Evolutionary conservation across 2,888 invertebrate genomes (phyloP), one percentile per base, ranked within the genome.

Genomic region (Ochropleura leucogaster): DNA sequence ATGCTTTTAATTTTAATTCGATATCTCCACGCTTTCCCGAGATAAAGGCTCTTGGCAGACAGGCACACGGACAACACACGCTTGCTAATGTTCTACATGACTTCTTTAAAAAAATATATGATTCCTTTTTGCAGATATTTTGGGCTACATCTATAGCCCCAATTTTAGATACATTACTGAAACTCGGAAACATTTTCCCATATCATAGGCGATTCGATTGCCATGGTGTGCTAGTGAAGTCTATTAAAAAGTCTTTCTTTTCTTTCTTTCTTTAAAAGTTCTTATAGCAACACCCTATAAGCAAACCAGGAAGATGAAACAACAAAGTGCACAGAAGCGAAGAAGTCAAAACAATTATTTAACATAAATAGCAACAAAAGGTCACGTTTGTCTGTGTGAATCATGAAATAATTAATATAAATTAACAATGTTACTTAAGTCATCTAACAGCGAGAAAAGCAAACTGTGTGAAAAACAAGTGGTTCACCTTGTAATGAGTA

Each of bases 371-470:
- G 4, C 49, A 44, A 46, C 44, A 53, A 49, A 10, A 62, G 14
- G n/a, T 49, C n/a, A 49, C 49, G 14, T n/a, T 18, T 76, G 30
- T 8, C 30, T 30, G n/a, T 30, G 18, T 62, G 16, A 9, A 12
- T 42, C 30, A 18, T 18, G 18, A 72, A 9, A 79, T 42, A 69
- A 62, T 68, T 42, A 30, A n/a, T n/a, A n/a, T n/a, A n/a, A 69
- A 62, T 69, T 47, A 53, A 70, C 70, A 69, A 75, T 60, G 77
- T 67, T 14, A 20, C 55, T 40, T 49, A 57, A 55, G 55, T 51
- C 42, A n/a, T 42, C 5, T 47, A 46, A 6, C 47, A 40, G 44
- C 55, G n/a, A 53, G 68, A n/a, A 68, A 47, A 62, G 47, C n/a
- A 76, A 76, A 78, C 69, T 67, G 14, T 55, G 20, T 30, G 20